phyloP scores from a whole-genome alignment of 2,888 invertebrate species.

The Temnothorax ravouxi region DNA sequence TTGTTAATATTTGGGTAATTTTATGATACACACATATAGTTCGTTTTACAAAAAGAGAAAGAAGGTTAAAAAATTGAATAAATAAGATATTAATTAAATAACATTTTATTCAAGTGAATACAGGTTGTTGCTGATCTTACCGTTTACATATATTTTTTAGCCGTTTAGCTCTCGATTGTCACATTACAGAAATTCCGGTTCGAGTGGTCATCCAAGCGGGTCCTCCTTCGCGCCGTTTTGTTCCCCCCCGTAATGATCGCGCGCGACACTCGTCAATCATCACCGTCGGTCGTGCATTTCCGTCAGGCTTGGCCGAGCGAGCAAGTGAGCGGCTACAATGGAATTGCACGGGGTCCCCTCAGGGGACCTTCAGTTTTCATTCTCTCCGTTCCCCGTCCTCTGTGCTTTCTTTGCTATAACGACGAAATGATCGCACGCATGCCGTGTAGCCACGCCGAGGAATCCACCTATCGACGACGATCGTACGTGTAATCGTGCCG shows the following conservation, averaged over 20 bases:
- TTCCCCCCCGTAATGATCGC: constrained; percentile 60
- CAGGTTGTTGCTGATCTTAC: too few relatives aligned
- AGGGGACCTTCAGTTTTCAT: not conserved
- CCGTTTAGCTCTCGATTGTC: not conserved
- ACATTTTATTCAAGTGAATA: not conserved
- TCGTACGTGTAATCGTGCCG: constrained; percentile 67
- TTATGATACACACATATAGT: not conserved
- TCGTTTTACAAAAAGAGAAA: not conserved
- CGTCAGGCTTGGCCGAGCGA: constrained; percentile 71
- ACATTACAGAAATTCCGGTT: not conserved
- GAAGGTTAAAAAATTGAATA: not conserved
- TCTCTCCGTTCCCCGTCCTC: not conserved
- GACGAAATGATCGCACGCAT: constrained; percentile 35
- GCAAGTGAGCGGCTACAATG: constrained; percentile 56
- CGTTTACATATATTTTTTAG: not conserved
- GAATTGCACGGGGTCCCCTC: constrained; percentile 40
- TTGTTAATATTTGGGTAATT: not conserved
- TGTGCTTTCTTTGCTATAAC: not conserved
- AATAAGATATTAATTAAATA: not conserved
- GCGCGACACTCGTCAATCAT: constrained; percentile 72
- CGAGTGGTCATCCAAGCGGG: constrained; percentile 21
- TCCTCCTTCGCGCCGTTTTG: constrained; percentile 43
- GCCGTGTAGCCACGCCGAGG: constrained; percentile 38
- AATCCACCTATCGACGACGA: constrained; percentile 64
- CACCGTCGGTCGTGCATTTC: constrained; percentile 73